Evolutionary conservation across 2,113 vertebrate genomes (phyloP).

Genomic region (Paracanthobrama guichenoti): DNA sequence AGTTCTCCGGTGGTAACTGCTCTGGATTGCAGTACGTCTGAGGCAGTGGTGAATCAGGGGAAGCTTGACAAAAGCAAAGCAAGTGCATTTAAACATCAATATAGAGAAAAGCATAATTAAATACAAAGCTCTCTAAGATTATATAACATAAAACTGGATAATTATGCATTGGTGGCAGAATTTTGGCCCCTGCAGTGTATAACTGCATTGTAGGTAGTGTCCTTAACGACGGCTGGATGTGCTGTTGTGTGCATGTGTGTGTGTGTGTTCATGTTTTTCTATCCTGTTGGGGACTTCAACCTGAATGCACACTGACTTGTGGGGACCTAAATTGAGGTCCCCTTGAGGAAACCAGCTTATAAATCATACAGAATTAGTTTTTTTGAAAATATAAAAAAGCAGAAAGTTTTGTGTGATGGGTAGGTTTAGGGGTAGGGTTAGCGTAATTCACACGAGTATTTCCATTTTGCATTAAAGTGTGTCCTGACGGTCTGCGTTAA

Average conservation of each 20-base stretch:
- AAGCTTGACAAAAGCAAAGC: slow-evolving; percentile 14
- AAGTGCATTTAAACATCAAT: neutral
- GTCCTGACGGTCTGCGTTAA: no score
- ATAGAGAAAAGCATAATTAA: neutral
- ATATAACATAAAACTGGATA: neutral
- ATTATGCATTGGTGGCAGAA: neutral
- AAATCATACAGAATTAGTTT: no score
- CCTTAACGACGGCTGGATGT: neutral
- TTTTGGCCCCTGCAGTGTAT: neutral
- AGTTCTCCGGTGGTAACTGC: slow-evolving; percentile 81
- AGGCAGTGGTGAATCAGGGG: slow-evolving; percentile 46
- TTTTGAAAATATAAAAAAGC: no score
- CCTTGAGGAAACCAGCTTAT: no score
- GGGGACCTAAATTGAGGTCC: no score
- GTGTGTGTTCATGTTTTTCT: no score
- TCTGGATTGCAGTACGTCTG: slow-evolving; percentile 73
- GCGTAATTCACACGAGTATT: no score
- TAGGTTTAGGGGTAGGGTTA: no score
- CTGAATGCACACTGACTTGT: no score
- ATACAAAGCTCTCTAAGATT: neutral
- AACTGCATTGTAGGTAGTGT: neutral
- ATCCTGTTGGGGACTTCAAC: no score
- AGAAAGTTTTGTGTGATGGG: no score
- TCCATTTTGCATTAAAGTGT: no score
- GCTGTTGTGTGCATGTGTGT: neutral